Percentiles rank a stretch among this genome's conserved stretches.
phyloP scores from a whole-genome alignment of 2,888 invertebrate species.

The Andricus curvator region DNA sequence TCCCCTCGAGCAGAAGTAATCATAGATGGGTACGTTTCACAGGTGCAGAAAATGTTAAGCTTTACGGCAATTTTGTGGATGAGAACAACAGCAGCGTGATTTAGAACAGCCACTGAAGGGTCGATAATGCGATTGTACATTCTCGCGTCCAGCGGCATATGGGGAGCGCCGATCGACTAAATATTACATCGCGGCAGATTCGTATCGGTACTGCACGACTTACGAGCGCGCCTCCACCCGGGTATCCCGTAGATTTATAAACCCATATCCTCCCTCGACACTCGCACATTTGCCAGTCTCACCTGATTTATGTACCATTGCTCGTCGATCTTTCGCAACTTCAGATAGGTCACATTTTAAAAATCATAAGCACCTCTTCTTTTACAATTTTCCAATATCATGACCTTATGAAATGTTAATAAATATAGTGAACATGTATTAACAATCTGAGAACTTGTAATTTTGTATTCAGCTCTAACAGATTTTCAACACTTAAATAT shows the following conservation, averaged over 20 bases:
- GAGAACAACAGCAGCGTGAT: neutral
- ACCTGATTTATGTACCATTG: constrained; percentile 4
- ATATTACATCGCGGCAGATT: constrained; percentile 68
- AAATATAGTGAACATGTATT: neutral
- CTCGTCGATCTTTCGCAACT: neutral
- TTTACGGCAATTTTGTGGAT: neutral
- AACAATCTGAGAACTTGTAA: neutral
- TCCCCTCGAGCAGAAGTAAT: neutral
- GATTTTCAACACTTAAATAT: neutral
- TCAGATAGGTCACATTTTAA: neutral
- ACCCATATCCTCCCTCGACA: constrained; percentile 32
- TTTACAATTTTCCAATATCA: neutral
- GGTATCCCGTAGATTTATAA: constrained; percentile 22
- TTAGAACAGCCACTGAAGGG: constrained; percentile 3
- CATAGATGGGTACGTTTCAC: neutral
- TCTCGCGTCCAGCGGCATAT: constrained; percentile 63
- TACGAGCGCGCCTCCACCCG: constrained; percentile 51
- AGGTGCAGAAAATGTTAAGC: neutral
- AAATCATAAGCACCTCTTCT: neutral
- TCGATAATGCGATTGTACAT: constrained; percentile 27
- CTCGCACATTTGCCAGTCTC: constrained; percentile 29
- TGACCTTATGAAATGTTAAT: neutral
- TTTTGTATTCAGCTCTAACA: neutral
- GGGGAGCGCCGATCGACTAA: constrained; percentile 68
- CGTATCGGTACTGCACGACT: constrained; percentile 63